These are phyloP conservation scores for Spilarctia lutea DNA, from an alignment of 2,888 invertebrate species.

Conservation along the genomic window DNA sequence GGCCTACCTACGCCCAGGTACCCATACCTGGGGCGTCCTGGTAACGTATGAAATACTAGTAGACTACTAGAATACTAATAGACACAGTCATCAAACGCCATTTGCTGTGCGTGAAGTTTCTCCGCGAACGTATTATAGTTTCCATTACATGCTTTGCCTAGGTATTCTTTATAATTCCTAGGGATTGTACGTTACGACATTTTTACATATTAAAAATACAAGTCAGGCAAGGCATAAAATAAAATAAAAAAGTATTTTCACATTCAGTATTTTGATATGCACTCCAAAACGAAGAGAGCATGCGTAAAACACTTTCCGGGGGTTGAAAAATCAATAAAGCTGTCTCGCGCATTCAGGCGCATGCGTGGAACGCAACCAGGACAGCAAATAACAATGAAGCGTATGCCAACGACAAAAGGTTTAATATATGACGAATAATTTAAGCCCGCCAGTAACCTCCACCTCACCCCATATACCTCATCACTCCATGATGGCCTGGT, in stretches of 20 bases:
- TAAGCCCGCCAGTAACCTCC: neutral
- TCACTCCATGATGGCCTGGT: neutral
- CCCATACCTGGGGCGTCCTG: too few relatives aligned
- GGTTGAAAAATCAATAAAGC: neutral
- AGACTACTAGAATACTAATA: too few relatives aligned
- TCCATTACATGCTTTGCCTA: too few relatives aligned
- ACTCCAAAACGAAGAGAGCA: neutral
- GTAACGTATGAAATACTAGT: too few relatives aligned
- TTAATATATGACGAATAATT: neutral
- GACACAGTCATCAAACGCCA: conserved; percentile 5
- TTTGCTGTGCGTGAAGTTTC: neutral
- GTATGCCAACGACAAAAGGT: neutral
- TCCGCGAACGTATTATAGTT: neutral
- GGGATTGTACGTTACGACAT: too few relatives aligned
- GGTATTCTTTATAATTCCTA: too few relatives aligned
- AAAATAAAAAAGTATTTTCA: neutral
- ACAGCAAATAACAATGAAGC: neutral
- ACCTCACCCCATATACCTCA: neutral
- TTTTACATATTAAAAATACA: too few relatives aligned
- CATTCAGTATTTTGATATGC: conserved; percentile 1
- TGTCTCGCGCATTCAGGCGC: neutral
- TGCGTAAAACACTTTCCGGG: neutral
- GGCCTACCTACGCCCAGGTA: too few relatives aligned
- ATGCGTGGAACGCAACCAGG: neutral
- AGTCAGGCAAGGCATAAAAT: too few relatives aligned